phyloP scores from a whole-genome alignment of 2,797 vertebrate genomes.

The Denticeps clupeoides region DNA sequence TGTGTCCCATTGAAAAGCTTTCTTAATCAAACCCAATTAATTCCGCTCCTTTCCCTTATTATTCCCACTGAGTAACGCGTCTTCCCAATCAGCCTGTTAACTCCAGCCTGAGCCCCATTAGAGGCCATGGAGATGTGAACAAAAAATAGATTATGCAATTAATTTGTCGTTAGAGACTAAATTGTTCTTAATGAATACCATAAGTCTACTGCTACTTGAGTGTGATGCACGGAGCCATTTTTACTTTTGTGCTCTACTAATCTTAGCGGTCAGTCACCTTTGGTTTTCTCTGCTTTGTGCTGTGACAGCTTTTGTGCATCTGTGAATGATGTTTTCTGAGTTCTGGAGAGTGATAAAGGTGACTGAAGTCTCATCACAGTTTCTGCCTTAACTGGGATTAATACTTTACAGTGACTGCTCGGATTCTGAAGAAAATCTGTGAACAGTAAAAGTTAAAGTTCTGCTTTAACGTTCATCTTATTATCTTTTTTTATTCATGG shows the following conservation, averaged over 20 bases:
- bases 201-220: constrained; percentile 26
- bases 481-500: no score
- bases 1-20: constrained; percentile 66
- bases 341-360: no score
- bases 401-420: no score
- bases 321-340: not conserved
- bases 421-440: no score
- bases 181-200: constrained; percentile 58
- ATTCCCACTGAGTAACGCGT: constrained; percentile 52
- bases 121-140: constrained; percentile 42
- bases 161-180: constrained; percentile 63
- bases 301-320: not conserved
- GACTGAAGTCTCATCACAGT: no score
- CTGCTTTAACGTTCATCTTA: no score
- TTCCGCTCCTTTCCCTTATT: constrained; percentile 76
- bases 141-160: constrained; percentile 67
- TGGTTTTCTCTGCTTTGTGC: constrained; percentile 10
- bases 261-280: constrained; percentile 14
- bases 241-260: constrained; percentile 15
- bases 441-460: no score
- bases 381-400: no score
- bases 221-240: constrained; percentile 18
- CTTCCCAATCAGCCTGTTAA: constrained; percentile 64
- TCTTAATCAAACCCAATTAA: constrained; percentile 78
- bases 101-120: constrained; percentile 52